phyloP scores from a whole-genome alignment of 2,888 invertebrate species.

The Pilophorus perplexus region DNA sequence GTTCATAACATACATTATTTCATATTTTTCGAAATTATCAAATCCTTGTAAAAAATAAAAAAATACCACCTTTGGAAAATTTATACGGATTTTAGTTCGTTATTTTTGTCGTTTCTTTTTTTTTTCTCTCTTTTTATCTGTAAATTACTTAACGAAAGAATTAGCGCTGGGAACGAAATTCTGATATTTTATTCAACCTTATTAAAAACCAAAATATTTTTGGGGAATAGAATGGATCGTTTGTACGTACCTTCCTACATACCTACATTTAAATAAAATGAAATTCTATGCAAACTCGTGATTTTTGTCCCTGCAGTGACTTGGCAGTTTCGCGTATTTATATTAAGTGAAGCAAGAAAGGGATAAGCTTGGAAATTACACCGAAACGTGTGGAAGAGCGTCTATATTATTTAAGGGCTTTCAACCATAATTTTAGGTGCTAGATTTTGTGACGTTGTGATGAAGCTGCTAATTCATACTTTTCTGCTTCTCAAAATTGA shows the following conservation, averaged over 20 bases:
- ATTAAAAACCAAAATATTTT: slow-evolving; percentile 1
- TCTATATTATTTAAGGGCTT: slow-evolving; percentile 38
- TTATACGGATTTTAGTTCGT: too few species aligned
- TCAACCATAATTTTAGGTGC: slow-evolving; percentile 32
- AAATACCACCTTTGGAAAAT: too few species aligned
- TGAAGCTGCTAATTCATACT: slow-evolving; percentile 39
- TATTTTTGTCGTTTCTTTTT: too few species aligned
- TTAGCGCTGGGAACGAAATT: too few species aligned
- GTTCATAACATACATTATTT: too few species aligned
- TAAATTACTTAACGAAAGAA: too few species aligned
- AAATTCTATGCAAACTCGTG: too few species aligned
- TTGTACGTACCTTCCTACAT: slow-evolving; percentile 3
- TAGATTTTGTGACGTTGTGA: slow-evolving; percentile 37
- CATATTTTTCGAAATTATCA: too few species aligned
- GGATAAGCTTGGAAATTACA: not conserved
- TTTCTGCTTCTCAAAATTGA: slow-evolving; percentile 17
- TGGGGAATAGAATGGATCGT: slow-evolving; percentile 9
- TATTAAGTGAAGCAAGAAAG: slow-evolving; percentile 13
- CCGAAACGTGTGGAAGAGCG: slow-evolving; percentile 24
- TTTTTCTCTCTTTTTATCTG: too few species aligned
- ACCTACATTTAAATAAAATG: not conserved
- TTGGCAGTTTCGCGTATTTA: slow-evolving; percentile 37
- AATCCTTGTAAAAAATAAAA: too few species aligned
- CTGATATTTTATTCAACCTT: too few species aligned
- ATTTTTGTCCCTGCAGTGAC: too few species aligned